Evolutionary conservation across 2,797 vertebrate genomes (phyloP).

Genomic region (Peromyscus eremicus): DNA sequence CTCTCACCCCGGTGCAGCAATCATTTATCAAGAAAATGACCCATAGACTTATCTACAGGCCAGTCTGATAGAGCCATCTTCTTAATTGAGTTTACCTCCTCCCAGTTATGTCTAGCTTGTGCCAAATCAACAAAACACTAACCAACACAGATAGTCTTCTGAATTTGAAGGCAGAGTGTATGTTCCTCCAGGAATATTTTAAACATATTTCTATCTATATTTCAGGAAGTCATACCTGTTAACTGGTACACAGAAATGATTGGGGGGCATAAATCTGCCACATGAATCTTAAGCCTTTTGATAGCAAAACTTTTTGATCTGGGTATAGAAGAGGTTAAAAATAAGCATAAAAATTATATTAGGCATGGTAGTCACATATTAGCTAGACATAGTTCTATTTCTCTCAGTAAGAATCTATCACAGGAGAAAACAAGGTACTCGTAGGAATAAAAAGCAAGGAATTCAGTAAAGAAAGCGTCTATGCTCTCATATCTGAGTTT

Average conservation of each 20-base stretch:
- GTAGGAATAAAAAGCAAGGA: background rate
- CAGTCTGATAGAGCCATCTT: background rate
- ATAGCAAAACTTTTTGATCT: conserved; percentile 54
- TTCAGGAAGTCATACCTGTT: conserved; percentile 36
- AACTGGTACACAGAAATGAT: conserved; percentile 15
- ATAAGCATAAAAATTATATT: background rate
- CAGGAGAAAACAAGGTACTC: background rate
- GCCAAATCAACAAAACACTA: background rate
- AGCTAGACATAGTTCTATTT: background rate
- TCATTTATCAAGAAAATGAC: background rate
- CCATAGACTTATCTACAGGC: background rate
- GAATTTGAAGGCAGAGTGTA: conserved; percentile 11
- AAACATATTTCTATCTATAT: background rate
- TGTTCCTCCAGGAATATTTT: background rate
- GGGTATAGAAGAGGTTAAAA: conserved; percentile 32
- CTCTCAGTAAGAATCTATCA: background rate
- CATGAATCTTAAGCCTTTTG: conserved; percentile 29
- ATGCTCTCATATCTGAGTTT: background rate
- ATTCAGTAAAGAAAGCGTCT: background rate
- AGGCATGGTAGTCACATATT: background rate
- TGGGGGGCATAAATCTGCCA: background rate
- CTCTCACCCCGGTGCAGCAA: background rate
- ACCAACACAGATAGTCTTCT: conserved; percentile 25
- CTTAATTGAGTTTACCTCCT: background rate
- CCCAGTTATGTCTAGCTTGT: background rate